These are phyloP conservation scores for Pampusana beccarii DNA, from an alignment of 2,113 vertebrate genomes.

Conservation along the genomic window DNA sequence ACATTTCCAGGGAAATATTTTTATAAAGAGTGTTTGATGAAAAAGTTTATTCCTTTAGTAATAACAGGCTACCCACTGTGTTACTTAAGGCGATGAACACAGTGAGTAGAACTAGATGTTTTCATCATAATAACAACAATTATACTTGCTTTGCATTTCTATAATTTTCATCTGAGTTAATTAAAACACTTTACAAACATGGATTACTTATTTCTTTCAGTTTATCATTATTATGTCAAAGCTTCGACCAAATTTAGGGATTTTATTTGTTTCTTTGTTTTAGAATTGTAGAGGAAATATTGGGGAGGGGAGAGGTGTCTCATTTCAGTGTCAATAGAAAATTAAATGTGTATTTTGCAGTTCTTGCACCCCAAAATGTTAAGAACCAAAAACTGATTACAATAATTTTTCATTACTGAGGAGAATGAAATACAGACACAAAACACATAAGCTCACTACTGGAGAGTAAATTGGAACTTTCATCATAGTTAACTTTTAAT, in stretches of 20 bases:
- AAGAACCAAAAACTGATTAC: not conserved
- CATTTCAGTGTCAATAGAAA: not conserved
- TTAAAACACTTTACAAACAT: not conserved
- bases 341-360: not conserved
- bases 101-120: constrained; percentile 18
- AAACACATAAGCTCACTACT: not conserved
- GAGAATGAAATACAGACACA: not conserved
- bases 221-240: not conserved
- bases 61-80: constrained; percentile 70
- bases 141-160: constrained; percentile 33
- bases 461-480: not conserved
- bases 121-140: constrained; percentile 47
- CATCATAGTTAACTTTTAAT: not conserved
- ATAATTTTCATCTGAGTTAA: not conserved
- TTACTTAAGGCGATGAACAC: constrained; percentile 56
- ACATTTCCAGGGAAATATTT: constrained; percentile 80
- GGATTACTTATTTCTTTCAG: not conserved
- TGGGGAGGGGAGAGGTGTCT: not conserved
- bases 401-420: not conserved
- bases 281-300: not conserved
- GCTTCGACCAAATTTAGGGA: not conserved
- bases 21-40: constrained; percentile 77
- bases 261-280: not conserved
- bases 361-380: not conserved
- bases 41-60: constrained; percentile 76